Base-by-base conservation (phyloP, 2,113 vertebrate species). In the Equus quagga region DNA sequence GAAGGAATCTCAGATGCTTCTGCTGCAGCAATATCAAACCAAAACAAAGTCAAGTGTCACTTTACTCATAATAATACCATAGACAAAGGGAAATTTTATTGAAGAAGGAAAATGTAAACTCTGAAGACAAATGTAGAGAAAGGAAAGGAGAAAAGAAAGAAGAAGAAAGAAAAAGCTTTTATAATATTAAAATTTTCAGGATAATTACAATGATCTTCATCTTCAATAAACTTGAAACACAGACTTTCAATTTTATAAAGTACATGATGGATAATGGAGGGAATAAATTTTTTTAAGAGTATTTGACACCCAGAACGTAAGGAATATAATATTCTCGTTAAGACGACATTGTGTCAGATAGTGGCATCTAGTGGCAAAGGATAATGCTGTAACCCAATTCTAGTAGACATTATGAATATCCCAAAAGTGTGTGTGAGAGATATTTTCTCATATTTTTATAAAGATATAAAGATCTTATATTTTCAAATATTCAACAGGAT, bases 301-400 rank as follows among this genome's bases (percentile, higher is more conserved):
- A 76, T 28, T 64, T 70, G 36, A 82, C 28, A 23, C 9, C 85
- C 64, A 8, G 44, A 76, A 87, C 15, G 18, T 70, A 78, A 82
- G 60, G 21, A 87, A 58, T 31, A 86, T 36, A 95, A 65, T 75
- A 82, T 56, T 44, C 80, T 91, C 41, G 28, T 78, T 70, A 80
- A 96, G 82, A 91, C 31, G 8, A 70, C 83, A 56, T 64, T 41
- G 54, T 70, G 81, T 54, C 23, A 58, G 67, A 82, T 44, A 87
- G 60, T 88, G 69, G 87, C 62, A 91, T 94, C 60, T 93, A 70
- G n/a, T 76, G 87, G 75, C 69, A 91, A 87, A 91, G 14, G 6
- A 83, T 56, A 93, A 93, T 70, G 87, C 51, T 87, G 62, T 76
- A 91, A 82, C n/a, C 31, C 69, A 78, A 56, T 64, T 81, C 41